These are phyloP conservation scores for Pogonomyrmex californicus DNA, from an alignment of 1,140 invertebrate species.

Conservation along the genomic window DNA sequence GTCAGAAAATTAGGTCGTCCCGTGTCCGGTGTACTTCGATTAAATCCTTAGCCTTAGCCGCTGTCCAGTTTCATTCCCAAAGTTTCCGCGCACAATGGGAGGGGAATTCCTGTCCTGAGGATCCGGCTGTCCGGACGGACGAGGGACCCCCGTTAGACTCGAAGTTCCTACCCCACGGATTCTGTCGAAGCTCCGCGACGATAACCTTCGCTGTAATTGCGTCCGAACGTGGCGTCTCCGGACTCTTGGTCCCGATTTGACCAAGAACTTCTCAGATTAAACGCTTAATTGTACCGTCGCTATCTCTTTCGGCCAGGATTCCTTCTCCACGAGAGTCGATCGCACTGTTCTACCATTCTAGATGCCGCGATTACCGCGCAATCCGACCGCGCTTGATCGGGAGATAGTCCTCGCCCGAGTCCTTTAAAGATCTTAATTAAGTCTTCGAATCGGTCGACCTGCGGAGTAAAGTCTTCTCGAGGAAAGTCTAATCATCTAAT, in stretches of 20 bases:
- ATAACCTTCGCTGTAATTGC: constrained; percentile 81
- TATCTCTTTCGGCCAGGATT: constrained; percentile 70
- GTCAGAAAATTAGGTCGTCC: constrained; percentile 76
- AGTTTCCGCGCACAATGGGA: constrained; percentile 79
- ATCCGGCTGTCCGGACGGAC: constrained; percentile 65
- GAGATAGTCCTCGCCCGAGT: constrained; percentile 69
- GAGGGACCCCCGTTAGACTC: constrained; percentile 48
- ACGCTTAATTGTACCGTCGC: constrained; percentile 78
- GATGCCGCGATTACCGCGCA: constrained; percentile 60
- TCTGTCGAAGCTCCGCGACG: constrained; percentile 74
- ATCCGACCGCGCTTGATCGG: constrained; percentile 53
- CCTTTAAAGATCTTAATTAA: constrained; percentile 76
- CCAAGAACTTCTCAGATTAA: constrained; percentile 80
- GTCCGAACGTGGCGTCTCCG: constrained; percentile 68
- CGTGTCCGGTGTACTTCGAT: constrained; percentile 75
- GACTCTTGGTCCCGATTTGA: constrained; percentile 59
- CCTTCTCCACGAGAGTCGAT: constrained; percentile 27
- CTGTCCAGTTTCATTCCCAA: constrained; percentile 79
- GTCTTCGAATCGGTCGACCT: constrained; percentile 73
- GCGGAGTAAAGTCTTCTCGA: constrained; percentile 62
- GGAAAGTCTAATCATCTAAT: constrained; percentile 41
- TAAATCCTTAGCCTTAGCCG: constrained; percentile 78
- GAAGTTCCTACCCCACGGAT: constrained; percentile 71
- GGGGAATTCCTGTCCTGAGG: constrained; percentile 60
- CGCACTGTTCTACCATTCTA: constrained; percentile 32